A percentile compares a stretch with the other conserved stretches of the same genome.
Conservation (phyloP, 1,140 invertebrate species). For the Mylabris phalerata region DNA sequence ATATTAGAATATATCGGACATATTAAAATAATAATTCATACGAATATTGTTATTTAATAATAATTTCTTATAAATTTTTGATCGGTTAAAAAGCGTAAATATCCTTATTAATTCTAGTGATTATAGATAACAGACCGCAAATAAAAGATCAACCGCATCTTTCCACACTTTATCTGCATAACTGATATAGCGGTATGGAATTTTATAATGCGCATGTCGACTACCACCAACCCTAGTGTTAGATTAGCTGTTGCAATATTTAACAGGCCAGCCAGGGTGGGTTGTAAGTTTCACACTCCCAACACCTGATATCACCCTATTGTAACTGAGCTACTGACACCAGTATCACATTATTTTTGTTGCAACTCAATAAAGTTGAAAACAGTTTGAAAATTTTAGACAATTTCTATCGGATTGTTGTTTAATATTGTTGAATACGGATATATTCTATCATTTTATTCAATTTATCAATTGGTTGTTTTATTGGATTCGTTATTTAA, state of each 20-base stretch:
- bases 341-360: slow-evolving; percentile 13
- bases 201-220: slow-evolving; percentile 10
- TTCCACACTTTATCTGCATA: slow-evolving; percentile 26
- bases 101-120: slow-evolving; percentile 6
- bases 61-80: not conserved
- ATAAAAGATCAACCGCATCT: slow-evolving; percentile 14
- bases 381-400: too few relatives aligned
- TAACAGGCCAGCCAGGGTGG: slow-evolving; percentile 20
- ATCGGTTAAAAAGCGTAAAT: not conserved
- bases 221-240: slow-evolving; percentile 21
- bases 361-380: slow-evolving; percentile 12
- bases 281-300: slow-evolving; percentile 13
- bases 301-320: slow-evolving; percentile 17
- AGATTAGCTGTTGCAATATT: slow-evolving; percentile 29
- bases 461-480: too few relatives aligned
- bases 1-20: slow-evolving; percentile 14
- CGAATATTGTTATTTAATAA: not conserved
- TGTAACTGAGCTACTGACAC: slow-evolving; percentile 11
- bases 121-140: slow-evolving; percentile 1
- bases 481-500: too few relatives aligned
- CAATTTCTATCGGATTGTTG: too few relatives aligned
- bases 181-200: slow-evolving; percentile 21
- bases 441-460: too few relatives aligned
- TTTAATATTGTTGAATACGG: too few relatives aligned
- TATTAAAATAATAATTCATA: slow-evolving; percentile 2